Conservation (phyloP, 2,888 invertebrate species). For the Sarcophaga caerulescens region DNA sequence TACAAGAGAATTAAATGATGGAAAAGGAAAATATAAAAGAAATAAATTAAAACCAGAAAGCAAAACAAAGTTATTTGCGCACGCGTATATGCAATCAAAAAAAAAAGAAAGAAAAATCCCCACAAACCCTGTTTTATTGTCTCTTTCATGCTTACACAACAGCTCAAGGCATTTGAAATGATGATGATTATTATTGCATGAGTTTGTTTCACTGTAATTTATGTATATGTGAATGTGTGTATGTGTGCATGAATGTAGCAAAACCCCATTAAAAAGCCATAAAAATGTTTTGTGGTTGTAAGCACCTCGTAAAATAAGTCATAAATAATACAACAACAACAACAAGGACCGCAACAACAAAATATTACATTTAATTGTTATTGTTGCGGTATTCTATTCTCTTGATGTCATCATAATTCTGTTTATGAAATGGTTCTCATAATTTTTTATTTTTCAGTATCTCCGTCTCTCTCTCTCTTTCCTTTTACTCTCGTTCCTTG, state of each 20-base stretch:
- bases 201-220: neutral
- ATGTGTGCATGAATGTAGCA: neutral
- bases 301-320: conserved; percentile 81
- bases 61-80: conserved; percentile 74
- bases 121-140: conserved; percentile 46
- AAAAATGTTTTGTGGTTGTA: conserved; percentile 79
- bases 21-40: conserved; percentile 1
- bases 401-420: conserved; percentile 66
- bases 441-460: conserved; percentile 17
- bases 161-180: neutral
- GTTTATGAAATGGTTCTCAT: conserved; percentile 69
- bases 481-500: conserved; percentile 49
- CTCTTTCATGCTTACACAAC: neutral
- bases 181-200: neutral
- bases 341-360: neutral
- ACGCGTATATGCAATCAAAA: conserved; percentile 74
- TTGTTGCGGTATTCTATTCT: conserved; percentile 56
- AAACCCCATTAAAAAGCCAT: conserved; percentile 81
- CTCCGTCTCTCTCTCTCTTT: neutral
- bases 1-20: neutral
- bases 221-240: conserved; percentile 22
- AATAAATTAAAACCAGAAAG: neutral
- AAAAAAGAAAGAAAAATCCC: conserved; percentile 29
- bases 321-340: conserved; percentile 77
- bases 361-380: conserved; percentile 47